Evolutionary conservation across 2,888 invertebrate genomes (phyloP).

Genomic region (Thumatha senex): DNA sequence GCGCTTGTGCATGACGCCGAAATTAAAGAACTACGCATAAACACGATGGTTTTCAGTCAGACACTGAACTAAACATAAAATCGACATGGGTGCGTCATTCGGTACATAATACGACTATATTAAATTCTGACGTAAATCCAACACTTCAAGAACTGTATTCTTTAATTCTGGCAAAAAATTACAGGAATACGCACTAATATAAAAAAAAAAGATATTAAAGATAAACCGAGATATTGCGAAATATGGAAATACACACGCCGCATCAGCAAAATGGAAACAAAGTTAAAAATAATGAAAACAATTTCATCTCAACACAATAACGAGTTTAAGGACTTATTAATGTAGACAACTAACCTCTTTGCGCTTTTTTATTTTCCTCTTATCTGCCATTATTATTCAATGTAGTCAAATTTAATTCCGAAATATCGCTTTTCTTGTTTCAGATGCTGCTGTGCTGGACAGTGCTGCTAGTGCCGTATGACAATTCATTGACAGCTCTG

Average conservation of each 20-base stretch:
- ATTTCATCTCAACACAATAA: not conserved
- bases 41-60: conserved; percentile 44
- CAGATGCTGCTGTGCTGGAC: no score
- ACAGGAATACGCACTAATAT: conserved; percentile 3
- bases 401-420: not conserved
- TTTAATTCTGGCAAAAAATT: not conserved
- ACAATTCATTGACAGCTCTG: no score
- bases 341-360: conserved; percentile 64
- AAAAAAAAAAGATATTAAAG: conserved; percentile 16
- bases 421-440: no score
- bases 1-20: conserved; percentile 42
- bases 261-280: conserved; percentile 33
- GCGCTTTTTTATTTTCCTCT: conserved; percentile 78
- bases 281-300: conserved; percentile 18
- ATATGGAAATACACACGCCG: conserved; percentile 23
- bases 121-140: conserved; percentile 11
- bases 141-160: not conserved
- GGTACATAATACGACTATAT: conserved; percentile 32
- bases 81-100: conserved; percentile 48
- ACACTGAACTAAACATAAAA: conserved; percentile 42
- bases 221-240: conserved; percentile 16
- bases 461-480: no score
- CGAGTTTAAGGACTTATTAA: not conserved
- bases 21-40: conserved; percentile 53
- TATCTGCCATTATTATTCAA: conserved; percentile 73